Evolutionary conservation across 2,888 invertebrate genomes (phyloP).

Genomic region (Griposia aprilina): DNA sequence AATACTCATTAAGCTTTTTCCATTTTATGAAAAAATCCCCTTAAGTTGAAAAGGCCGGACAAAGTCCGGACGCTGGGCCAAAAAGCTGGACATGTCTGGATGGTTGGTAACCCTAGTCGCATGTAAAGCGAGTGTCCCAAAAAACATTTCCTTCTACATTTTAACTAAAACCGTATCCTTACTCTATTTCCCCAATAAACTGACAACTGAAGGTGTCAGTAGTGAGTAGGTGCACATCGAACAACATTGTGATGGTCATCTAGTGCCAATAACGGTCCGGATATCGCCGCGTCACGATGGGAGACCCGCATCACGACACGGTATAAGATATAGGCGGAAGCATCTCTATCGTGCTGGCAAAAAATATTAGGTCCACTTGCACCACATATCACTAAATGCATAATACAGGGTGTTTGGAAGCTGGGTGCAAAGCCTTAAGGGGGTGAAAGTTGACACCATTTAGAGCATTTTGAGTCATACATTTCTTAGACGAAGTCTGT

Average conservation of each 20-base stretch:
- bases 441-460: too few relatives aligned
- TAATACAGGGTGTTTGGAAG: too few relatives aligned
- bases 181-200: conserved; percentile 36
- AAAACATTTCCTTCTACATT: neutral
- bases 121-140: neutral
- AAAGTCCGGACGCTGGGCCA: too few relatives aligned
- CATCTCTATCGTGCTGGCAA: neutral
- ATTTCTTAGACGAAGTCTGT: too few relatives aligned
- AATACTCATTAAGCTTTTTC: too few relatives aligned
- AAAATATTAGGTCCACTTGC: neutral
- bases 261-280: conserved; percentile 84
- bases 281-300: conserved; percentile 82
- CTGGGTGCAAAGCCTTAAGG: too few relatives aligned
- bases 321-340: conserved; percentile 18
- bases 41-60: too few relatives aligned
- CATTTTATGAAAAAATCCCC: too few relatives aligned
- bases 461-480: too few relatives aligned
- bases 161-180: conserved; percentile 11
- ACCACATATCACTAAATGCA: neutral
- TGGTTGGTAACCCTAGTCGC: too few relatives aligned
- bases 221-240: conserved; percentile 54
- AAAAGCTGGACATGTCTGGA: too few relatives aligned
- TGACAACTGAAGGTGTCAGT: conserved; percentile 43
- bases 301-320: conserved; percentile 58
- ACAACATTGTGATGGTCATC: conserved; percentile 87